Percentiles rank a stretch among this genome's conserved stretches.
These are phyloP conservation scores for Philonicus albiceps DNA, from an alignment of 2,888 invertebrate genomes.

Conservation along the genomic window DNA sequence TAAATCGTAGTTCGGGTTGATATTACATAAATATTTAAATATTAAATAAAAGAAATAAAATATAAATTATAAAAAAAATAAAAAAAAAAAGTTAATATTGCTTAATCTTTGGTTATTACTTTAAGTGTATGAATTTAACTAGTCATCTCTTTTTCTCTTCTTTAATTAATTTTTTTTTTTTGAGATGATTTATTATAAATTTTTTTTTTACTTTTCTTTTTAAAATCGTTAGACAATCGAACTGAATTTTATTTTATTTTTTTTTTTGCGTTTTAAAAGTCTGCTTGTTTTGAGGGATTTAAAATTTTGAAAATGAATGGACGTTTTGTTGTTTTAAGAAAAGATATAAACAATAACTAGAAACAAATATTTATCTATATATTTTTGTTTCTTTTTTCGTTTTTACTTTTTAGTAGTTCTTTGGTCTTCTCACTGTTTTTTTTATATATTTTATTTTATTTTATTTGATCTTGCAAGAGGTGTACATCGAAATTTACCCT, in stretches of 20 bases:
- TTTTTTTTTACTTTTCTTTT: neutral
- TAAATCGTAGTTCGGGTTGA: neutral
- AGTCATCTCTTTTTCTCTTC: neutral
- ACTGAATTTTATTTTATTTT: no score
- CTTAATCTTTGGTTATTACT: slow-evolving; percentile 36
- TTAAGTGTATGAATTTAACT: slow-evolving; percentile 33
- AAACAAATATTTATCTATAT: no score
- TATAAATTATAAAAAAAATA: neutral
- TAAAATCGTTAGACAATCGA: no score
- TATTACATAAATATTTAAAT: slow-evolving; percentile 9
- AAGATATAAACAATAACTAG: neutral
- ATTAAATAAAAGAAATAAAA: neutral
- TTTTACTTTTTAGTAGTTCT: neutral
- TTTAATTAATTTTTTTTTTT: neutral
- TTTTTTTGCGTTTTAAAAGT: no score
- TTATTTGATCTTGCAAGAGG: no score
- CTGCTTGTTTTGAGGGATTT: no score
- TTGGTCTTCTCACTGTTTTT: neutral
- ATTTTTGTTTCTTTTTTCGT: no score
- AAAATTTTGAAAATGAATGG: neutral
- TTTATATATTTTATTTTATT: neutral
- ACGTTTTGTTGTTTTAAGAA: no score
- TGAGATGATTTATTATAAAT: neutral
- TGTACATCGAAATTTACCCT: no score
- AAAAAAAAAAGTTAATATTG: slow-evolving; percentile 14